Evolutionary conservation across 1,140 invertebrate species (phyloP).

Genomic region (Heliothis subflexa): DNA sequence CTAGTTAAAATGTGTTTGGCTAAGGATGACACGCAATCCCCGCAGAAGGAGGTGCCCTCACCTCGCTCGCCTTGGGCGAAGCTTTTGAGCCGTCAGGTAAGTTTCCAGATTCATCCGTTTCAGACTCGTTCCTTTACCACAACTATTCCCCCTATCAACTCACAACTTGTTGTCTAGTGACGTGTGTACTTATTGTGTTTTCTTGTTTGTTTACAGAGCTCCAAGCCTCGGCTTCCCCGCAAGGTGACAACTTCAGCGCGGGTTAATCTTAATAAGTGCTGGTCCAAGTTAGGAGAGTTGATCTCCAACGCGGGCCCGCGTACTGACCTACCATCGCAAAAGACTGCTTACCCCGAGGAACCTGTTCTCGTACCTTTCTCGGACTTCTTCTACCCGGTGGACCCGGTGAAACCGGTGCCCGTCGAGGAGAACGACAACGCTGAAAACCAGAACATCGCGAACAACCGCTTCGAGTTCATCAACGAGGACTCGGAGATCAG

Average conservation of each 20-base stretch:
- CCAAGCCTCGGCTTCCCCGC: constrained; percentile 84
- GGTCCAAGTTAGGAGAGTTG: constrained; percentile 87
- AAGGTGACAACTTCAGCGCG: constrained; percentile 84
- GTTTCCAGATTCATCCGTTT: constrained; percentile 9
- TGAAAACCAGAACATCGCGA: constrained; percentile 75
- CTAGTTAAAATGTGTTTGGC: constrained; percentile 79
- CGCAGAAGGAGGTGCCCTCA: constrained; percentile 74
- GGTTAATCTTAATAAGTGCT: constrained; percentile 87
- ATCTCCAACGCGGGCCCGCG: constrained; percentile 80
- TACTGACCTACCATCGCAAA: constrained; percentile 79
- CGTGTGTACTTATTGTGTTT: constrained; percentile 47
- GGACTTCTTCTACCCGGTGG: constrained; percentile 76
- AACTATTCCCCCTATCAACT: not conserved
- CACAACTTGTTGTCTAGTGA: not conserved
- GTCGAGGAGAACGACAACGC: constrained; percentile 77
- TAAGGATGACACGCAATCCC: constrained; percentile 77
- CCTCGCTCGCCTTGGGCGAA: constrained; percentile 83
- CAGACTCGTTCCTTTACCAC: not conserved
- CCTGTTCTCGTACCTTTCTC: constrained; percentile 75
- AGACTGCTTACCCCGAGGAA: constrained; percentile 78
- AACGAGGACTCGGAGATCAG: constrained; percentile 80
- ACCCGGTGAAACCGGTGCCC: constrained; percentile 76
- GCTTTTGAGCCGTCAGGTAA: constrained; percentile 82
- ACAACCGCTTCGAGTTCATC: constrained; percentile 78
- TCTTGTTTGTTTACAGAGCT: constrained; percentile 76